Percentiles rank a stretch among this genome's conserved stretches.
Evolutionary conservation across 2,797 vertebrate genomes (phyloP).

Genomic region (Ataeniobius toweri): DNA sequence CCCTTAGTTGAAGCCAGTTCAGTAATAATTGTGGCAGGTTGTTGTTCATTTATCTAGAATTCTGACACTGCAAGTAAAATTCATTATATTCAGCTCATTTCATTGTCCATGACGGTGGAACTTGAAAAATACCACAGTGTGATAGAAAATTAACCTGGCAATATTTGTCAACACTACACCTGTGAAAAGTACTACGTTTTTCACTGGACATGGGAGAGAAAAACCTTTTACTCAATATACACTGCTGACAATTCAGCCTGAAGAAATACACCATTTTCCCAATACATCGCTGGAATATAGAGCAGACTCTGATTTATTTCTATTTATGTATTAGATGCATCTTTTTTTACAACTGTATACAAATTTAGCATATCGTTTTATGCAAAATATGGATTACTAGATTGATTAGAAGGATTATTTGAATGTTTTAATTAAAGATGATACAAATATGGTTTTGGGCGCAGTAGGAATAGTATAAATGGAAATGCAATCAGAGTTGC

Average conservation of each 20-base stretch:
- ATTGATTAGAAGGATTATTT: conserved; percentile 52
- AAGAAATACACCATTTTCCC: conserved; percentile 8
- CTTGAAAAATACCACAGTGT: conserved; percentile 52
- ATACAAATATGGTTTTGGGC: conserved; percentile 46
- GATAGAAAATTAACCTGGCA: conserved; percentile 52
- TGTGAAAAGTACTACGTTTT: conserved; percentile 49
- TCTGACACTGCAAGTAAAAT: conserved; percentile 11
- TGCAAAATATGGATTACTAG: conserved; percentile 37
- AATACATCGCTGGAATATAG: conserved; percentile 3
- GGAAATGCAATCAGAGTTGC: conserved; percentile 36
- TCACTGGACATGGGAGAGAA: conserved; percentile 17
- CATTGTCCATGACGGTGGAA: conserved; percentile 33
- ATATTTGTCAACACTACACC: conserved; percentile 44
- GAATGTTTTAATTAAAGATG: conserved; percentile 53
- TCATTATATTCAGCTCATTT: conserved; percentile 56
- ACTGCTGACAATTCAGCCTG: conserved; percentile 9
- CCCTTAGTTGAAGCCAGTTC: conserved; percentile 16
- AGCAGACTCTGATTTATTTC: conserved; percentile 24
- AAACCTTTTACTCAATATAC: conserved; percentile 29
- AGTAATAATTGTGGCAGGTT: conserved; percentile 19
- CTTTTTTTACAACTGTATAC: conserved; percentile 1
- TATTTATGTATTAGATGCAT: conserved; percentile 26
- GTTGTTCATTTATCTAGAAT: conserved; percentile 43
- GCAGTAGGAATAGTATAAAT: conserved; percentile 33
- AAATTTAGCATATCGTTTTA: conserved; percentile 17